Evolutionary conservation across 2,113 vertebrate genomes (phyloP), one percentile per base, ranked within the genome.

Genomic region (Oryzias woworae): DNA sequence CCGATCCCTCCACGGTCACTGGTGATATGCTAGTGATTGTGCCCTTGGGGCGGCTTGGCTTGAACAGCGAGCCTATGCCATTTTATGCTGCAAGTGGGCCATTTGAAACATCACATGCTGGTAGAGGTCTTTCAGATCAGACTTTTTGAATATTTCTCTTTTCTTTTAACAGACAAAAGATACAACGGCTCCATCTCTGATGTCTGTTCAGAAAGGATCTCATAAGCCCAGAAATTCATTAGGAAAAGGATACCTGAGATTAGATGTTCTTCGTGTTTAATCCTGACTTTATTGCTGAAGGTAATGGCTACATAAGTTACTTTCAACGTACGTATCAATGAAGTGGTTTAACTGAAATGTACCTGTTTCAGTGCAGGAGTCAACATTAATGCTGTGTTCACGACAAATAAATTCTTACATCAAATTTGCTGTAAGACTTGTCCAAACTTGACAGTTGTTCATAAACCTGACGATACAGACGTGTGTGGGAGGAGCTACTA

Each of bases 1-100:
- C 60, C 1, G 62, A 81, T 87, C 64, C 47, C 23, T 68, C 80
- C 75, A 81, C 71, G 75, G 83, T 87, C 85, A 87, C 64, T 78
- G 82, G 36, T 49, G 73, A 84, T 73, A 54, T 66, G 63, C 55
- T 81, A 86, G 77, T 59, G 83, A 87, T 83, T 71, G 62, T 20
- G 58, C 67, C 84, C 42, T 4, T 1, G 3, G 82, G 84, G 23
- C 13, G 51, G 45, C 48, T 55, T 49, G 55, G 50, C 67, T 22
- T 15, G 14, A 78, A 74, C 48, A 53, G 66, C 67, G 66, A 62
- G 47, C 13, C 1, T 12, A 47, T 18, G 69, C 55, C 69, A 71
- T 57, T 42, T 44, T 62, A 7, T n/a, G 57, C 69, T 69, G 60
- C 65, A 82, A 85, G 63, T 80, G 67, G 87, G 75, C 57, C 73